These are phyloP conservation scores for Prionailurus bengalensis DNA, from an alignment of 2,113 vertebrate species.

Conservation along the genomic window DNA sequence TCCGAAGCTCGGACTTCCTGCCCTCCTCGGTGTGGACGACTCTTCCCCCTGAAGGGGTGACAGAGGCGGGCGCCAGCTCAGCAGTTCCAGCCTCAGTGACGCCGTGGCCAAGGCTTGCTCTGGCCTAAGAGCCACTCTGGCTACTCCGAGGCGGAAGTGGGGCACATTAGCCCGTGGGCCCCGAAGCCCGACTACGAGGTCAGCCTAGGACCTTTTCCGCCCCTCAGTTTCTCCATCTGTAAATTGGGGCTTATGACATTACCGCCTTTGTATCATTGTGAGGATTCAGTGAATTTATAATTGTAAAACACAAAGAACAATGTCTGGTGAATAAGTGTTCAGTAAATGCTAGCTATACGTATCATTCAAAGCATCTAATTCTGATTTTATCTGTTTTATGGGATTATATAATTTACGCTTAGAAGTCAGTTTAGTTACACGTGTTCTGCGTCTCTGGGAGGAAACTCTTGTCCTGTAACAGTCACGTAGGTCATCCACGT, in stretches of 20 bases:
- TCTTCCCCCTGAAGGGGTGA: background rate
- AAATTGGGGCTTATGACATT: background rate
- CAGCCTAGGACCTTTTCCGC: background rate
- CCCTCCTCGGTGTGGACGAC: background rate
- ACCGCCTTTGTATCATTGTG: background rate
- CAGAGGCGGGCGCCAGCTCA: fast-evolving
- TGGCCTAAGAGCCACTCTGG: background rate
- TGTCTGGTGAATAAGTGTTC: background rate
- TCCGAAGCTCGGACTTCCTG: background rate
- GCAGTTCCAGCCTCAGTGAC: too few species aligned
- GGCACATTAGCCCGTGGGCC: background rate
- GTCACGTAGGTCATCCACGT: too few species aligned
- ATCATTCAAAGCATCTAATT: background rate
- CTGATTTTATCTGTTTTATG: background rate
- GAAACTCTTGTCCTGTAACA: background rate
- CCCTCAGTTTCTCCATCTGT: background rate
- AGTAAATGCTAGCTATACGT: background rate
- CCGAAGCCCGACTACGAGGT: background rate
- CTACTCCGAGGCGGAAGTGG: background rate
- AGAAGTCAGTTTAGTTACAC: background rate
- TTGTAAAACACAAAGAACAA: background rate
- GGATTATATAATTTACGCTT: background rate
- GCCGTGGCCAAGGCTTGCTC: background rate
- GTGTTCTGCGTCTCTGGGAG: background rate
- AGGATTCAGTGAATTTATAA: background rate